Base-by-base conservation (phyloP, 1,140 invertebrate genomes). In the Sesamia nonagrioides region DNA sequence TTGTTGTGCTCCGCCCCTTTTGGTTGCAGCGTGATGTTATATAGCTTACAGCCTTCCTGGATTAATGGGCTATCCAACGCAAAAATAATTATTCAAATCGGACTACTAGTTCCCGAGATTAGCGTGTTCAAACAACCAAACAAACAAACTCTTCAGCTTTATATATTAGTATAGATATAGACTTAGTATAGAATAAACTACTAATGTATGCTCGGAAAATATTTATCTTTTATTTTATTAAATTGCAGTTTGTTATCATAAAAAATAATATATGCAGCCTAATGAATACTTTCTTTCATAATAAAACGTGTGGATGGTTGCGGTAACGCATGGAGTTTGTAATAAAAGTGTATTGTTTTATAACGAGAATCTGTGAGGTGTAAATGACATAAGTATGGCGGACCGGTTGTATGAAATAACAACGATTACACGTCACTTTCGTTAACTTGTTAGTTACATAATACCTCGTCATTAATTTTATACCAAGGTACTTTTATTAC, bases 221-320 rank as follows among this genome's bases (percentile, higher is more conserved):
- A 58, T 58, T 11, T 58, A 27, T 11, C 9, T 56, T 33, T 33
- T 33, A 27, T 56, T 56, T 33, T 58, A 58, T 58, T 58, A 21
- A 21, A 15, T 58, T 58, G 21, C 54, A 18, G 54, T 58, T 58
- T 58, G 54, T 13, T 58, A 13, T 13, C 54, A 58, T 58, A 33
- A 58, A 58, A 58, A 58, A 27, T 13, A 33, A 11, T 27, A 21
- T 33, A 3, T 54, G 17, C 17, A 45, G 9, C 11, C 11, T 58
- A 58, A 58, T 58, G 27, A 58, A 33, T 21, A 18, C 8, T 56
- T 56, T 56, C 52, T 56, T 56, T 56, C 52, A 18, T 56, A 21
- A 56, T 56, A 5, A 50, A 50, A 7, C 17, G 52, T 56, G 50
- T 52, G 50, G 50, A 18, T 52, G 0, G n/a, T 4, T 52, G 50